Evolutionary conservation across 2,888 invertebrate species (phyloP), one percentile per base, ranked within the genome.

Genomic region (Temnothorax ravouxi): DNA sequence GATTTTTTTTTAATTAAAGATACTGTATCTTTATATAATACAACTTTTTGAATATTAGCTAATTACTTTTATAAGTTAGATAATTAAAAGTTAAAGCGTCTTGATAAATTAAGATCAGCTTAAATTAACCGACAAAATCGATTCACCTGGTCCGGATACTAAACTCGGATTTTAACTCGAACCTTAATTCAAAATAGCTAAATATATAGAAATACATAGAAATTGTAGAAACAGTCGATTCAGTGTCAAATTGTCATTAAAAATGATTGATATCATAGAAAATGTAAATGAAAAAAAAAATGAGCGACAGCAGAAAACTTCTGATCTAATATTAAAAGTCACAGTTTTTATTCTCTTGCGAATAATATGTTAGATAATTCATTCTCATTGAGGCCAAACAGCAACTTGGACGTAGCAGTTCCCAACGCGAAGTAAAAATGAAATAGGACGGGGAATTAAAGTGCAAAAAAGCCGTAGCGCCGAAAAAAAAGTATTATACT

Each of bases 391-490:
- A 67, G 69, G 44, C n/a, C 25, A 56, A 77, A 67, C 44, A 56
- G 56, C 25, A 44, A 77, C 77, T 77, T 15, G 64, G 72, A 72
- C 25, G 47, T 38, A 21, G 21, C 59, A 79, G 29, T 71, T 59
- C 47, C 47, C 47, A 47, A 25, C 59, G 59, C 59, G 38, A 72
- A 25, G 59, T 80, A 80, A 80, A 80, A 72, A 80, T 80, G 34
- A 72, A 80, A 21, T 72, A 72, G 79, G 47, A 50, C 21, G 47
- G 79, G 79, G 79, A 72, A 80, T 80, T 77, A 72, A 72, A 71
- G 56, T 79, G 56, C 47, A 71, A 71, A 80, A 79, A 61, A 44
- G 18, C 47, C 34, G n/a, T 8, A 21, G 47, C n/a, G 8, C 0
- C 11, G 59, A 15, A 1, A 25, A 80, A 80, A 72, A 47, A 80